Conservation (phyloP, 1,140 invertebrate genomes). For the Zaprionus inermis region DNA sequence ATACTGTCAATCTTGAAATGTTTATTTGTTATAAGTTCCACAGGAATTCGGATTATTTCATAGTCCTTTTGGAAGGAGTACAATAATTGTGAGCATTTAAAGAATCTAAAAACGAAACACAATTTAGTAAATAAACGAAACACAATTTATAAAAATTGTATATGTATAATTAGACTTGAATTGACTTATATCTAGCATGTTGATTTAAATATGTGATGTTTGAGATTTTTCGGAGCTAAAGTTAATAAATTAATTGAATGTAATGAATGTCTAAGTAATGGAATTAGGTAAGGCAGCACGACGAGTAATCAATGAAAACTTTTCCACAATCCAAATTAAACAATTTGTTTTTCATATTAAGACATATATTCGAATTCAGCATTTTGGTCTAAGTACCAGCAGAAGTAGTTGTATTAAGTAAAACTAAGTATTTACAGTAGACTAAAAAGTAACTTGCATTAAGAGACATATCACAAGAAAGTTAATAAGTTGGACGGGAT, state of each 20-base stretch:
- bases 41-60: conserved; percentile 7
- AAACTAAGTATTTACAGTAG: conserved; percentile 33
- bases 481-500: conserved; percentile 19
- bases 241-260: conserved; percentile 44
- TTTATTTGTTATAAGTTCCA: conserved; percentile 5
- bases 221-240: conserved; percentile 29
- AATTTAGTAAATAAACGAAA: conserved; percentile 53
- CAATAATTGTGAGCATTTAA: conserved; percentile 74
- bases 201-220: conserved; percentile 46
- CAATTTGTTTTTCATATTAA: neutral
- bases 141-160: conserved; percentile 14
- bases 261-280: neutral
- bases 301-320: neutral
- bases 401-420: conserved; percentile 10
- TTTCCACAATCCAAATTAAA: neutral
- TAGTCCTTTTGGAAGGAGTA: conserved; percentile 35
- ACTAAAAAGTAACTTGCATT: conserved; percentile 23
- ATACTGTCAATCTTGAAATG: conserved; percentile 30
- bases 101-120: conserved; percentile 29
- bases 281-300: no score
- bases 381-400: conserved; percentile 12
- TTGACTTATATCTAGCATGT: conserved; percentile 28
- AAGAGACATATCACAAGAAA: conserved; percentile 56
- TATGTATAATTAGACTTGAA: conserved; percentile 35
- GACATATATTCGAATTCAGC: conserved; percentile 36